Base-by-base conservation (phyloP, 2,888 invertebrate genomes). In the Tetranychus piercei region DNA sequence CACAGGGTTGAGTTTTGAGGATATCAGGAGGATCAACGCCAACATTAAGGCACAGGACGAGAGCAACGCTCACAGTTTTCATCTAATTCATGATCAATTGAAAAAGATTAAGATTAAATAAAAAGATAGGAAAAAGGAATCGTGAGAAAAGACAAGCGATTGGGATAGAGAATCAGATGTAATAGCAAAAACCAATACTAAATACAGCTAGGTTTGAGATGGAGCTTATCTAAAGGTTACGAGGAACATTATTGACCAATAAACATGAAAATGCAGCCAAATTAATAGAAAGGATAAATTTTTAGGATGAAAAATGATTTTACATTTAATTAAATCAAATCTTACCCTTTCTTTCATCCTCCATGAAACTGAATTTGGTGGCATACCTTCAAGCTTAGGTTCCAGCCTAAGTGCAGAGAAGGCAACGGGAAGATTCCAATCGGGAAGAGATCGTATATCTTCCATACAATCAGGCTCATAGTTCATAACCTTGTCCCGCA, bases 1-100 rank as follows among this genome's bases (percentile, higher is more conserved):
- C 94, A 83, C 96, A 95, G 0, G 97, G 96, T 81, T 94, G 91
- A 5, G 94, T 94, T 84, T 97, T 97, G 64, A 95, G 90, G 75
- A 97, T 88, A 83, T 99, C 99, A 0, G 99, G 99, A 2, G 99
- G 99, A 83, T 99, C 99, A 23, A 99, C 96, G n/a, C 97, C 97
- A 75, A 99, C 92, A 84, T 99, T 99, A 67, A 99, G 86, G 83
- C 99, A 99, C 71, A 99, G 84, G 44, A 99, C 96, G 77, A 99
- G 85, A 0, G 97, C 97, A 76, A 99, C 97, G 83, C 96, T 96
- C 76, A 97, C 96, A 1, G 99, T 99, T 85, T 97, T 97, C 92
- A 97, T 96, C 90, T 94, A 83, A 74, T 75, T 75, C 72, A 74
- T 67, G 8, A 20, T 5, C 11, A 8, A 11, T 11, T 23, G 69